Base-by-base conservation (phyloP, 35 echinoderm and acorn worm genomes). In the Hemicentrotus pulcherrimus region DNA sequence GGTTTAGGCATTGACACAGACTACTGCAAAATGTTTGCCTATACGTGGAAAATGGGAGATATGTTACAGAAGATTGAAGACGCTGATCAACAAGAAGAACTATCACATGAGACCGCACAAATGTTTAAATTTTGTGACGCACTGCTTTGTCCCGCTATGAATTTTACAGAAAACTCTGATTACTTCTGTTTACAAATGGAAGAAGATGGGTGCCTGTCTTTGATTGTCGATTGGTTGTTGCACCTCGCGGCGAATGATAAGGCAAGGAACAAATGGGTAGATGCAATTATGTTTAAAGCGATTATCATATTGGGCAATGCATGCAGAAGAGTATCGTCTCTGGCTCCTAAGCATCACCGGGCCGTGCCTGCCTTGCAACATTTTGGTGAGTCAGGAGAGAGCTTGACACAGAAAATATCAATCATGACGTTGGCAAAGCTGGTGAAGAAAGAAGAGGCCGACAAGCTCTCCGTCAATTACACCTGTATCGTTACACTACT, bases 231-330 rank as follows among this genome's bases (percentile, higher is more conserved):
- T 46, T 59, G 95, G 86, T 58, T 97, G 46, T 96, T 96, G 19
- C 94, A 95, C 10, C 94, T 96, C 47, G 0, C 7, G 15, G 61
- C 95, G 31, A 32, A 94, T 31, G 19, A 22, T 2, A 97, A 95
- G 16, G 47, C 95, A n/a, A 94, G 16, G 32, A 97, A 94, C 48
- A 95, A 97, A 46, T 94, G 94, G 33, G 86, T 94, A n/a, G 86
- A 95, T 61, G 46, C 95, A 31, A 31, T 97, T 0, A 61, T 98
- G 4, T 95, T 96, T 65, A 95, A 95, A 35, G 47, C 95, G 22
- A 60, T 99, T 32, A 95, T 95, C 48, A 95, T 96, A 22, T 31
- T 99, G 6, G 94, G 96, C 48, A 99, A 99, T 70, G 92, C 94
- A 47, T 86, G 95, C 28, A 95, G 96, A 18, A 65, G 94, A 31